Base-by-base conservation (phyloP, 1,140 invertebrate genomes). In the Drusus annulatus region DNA sequence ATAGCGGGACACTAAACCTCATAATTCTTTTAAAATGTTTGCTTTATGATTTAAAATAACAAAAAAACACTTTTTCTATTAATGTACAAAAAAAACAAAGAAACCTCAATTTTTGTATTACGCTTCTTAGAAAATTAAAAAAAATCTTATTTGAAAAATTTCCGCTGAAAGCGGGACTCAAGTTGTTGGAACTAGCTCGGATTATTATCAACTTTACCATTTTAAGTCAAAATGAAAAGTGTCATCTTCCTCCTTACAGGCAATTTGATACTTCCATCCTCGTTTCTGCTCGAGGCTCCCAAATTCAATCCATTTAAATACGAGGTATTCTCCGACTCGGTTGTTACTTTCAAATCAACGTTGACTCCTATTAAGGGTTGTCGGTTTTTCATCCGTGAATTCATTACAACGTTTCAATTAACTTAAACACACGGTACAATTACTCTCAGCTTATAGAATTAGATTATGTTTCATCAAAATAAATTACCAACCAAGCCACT, bases 241-340 rank as follows among this genome's bases (percentile, higher is more conserved):
- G 75, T 31, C 58, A 31, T 51, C 56, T 63, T 65, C 60, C 19
- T 65, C 60, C 19, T 77, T 77, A 65, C 75, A 77, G 75, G 17
- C 75, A 77, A 77, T 77, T 65, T 77, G 63, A 63, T 60, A 60
- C 75, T 51, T 51, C 45, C 58, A 60, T 8, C 8, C 36, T 45
- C 36, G 69, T 73, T 52, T 73, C 45, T 56, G n/a, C 69, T 73
- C 51, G 21, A 23, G 54, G 69, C 69, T 73, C 21, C 50, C 45
- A 73, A 19, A 54, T 73, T 69, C 28, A 16, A 69, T 69, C 10
- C n/a, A 16, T 36, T 50, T 31, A 51, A 69, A 69, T 50, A 19
- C 65, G 31, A 69, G 13, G 31, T 69, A 63, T 23, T 63, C 13
- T 63, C 60, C 23, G 17, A 13, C 23, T 63, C 3, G 60, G 23